Evolutionary conservation across 1,140 invertebrate genomes (phyloP).

Genomic region (Mycetomoellerius zeteki): DNA sequence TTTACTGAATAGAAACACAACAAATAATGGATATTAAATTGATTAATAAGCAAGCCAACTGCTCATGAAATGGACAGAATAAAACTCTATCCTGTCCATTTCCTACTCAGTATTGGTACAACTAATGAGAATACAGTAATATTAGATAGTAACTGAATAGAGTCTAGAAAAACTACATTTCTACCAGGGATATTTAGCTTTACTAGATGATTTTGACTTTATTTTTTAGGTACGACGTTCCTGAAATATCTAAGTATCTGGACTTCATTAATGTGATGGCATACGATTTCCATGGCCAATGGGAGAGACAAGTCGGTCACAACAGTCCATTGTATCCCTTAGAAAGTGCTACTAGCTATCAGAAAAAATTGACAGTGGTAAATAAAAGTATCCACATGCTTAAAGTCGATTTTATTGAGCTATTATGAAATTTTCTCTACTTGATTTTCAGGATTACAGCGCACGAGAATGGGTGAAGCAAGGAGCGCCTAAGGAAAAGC

Average conservation of each 20-base stretch:
- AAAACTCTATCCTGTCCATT: too few species aligned
- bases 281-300: conserved; percentile 97
- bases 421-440: conserved; percentile 6
- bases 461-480: conserved; percentile 97
- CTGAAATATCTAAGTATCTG: conserved; percentile 97
- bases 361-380: conserved; percentile 96
- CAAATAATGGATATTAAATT: too few species aligned
- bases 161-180: too few species aligned
- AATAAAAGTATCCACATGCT: conserved; percentile 78
- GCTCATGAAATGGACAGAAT: too few species aligned
- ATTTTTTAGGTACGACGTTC: conserved; percentile 92
- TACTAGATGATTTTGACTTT: neutral
- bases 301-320: conserved; percentile 97
- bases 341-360: conserved; percentile 95
- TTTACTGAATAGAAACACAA: too few species aligned
- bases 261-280: conserved; percentile 98
- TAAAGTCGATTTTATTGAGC: neutral
- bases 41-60: too few species aligned
- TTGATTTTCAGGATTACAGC: conserved; percentile 92
- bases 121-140: too few species aligned
- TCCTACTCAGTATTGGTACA: too few species aligned
- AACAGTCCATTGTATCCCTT: conserved; percentile 96
- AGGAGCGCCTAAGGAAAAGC: conserved; percentile 97
- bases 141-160: too few species aligned
- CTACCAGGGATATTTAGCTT: too few species aligned